These are phyloP conservation scores for Holothuria glaberrima DNA, from an alignment of 35 echinoderm and acorn worm species.

Conservation along the genomic window DNA sequence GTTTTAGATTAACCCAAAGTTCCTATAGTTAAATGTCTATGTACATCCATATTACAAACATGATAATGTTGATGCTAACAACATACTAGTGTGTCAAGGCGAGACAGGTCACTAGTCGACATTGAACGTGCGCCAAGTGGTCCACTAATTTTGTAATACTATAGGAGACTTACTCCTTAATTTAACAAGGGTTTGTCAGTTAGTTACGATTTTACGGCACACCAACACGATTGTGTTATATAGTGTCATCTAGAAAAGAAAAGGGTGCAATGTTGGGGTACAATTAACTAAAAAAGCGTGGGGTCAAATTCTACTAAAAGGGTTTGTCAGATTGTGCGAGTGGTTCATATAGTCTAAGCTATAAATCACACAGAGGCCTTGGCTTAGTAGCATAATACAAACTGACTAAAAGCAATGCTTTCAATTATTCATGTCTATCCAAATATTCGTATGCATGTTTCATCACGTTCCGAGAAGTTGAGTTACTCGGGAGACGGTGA, in stretches of 20 bases:
- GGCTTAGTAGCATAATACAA: background rate
- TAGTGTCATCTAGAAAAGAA: too few species aligned
- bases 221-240: too few species aligned
- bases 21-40: background rate
- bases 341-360: background rate
- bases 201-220: too few species aligned
- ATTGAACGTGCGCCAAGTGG: background rate
- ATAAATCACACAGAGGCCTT: background rate
- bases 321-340: too few species aligned
- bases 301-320: too few species aligned
- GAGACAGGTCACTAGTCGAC: background rate
- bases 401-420: conserved; percentile 7
- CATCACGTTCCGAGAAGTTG: background rate
- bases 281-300: too few species aligned
- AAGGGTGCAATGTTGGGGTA: too few species aligned
- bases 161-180: background rate
- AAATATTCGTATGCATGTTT: background rate
- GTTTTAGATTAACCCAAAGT: background rate
- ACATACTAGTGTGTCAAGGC: background rate
- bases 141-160: background rate
- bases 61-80: background rate
- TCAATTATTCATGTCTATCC: background rate
- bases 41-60: background rate
- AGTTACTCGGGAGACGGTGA: background rate
- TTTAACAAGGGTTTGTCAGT: background rate